These are phyloP conservation scores for Deladenus siricidicola DNA, from an alignment of 2,888 invertebrate species.

Conservation along the genomic window DNA sequence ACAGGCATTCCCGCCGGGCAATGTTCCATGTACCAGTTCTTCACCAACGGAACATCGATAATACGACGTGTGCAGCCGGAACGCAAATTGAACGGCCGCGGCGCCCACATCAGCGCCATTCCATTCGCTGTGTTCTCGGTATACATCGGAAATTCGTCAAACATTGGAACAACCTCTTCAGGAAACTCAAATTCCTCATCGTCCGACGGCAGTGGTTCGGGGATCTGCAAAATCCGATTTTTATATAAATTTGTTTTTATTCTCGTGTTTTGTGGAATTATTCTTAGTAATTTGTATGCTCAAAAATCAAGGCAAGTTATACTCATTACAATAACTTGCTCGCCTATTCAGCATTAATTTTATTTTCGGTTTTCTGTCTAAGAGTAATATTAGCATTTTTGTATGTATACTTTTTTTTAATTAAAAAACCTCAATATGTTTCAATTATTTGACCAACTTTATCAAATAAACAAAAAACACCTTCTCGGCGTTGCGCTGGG, in stretches of 20 bases:
- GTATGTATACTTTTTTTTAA: no score
- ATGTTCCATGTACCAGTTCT: slow-evolving; percentile 70
- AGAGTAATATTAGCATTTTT: no score
- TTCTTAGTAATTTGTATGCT: no score
- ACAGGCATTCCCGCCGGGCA: slow-evolving; percentile 67
- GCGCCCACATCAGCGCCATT: slow-evolving; percentile 64
- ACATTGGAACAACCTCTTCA: slow-evolving; percentile 79
- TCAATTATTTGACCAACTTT: not conserved
- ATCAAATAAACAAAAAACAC: slow-evolving; percentile 20
- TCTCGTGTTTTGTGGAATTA: no score
- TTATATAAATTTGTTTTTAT: no score
- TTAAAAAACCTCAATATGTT: not conserved
- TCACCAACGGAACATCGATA: slow-evolving; percentile 91
- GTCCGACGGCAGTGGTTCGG: slow-evolving; percentile 80
- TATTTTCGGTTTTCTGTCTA: no score
- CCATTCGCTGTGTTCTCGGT: slow-evolving; percentile 97
- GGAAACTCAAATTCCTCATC: slow-evolving; percentile 80
- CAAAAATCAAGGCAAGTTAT: no score
- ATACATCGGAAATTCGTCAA: slow-evolving; percentile 71
- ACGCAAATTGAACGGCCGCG: slow-evolving; percentile 90
- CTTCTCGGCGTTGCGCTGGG: slow-evolving; percentile 71
- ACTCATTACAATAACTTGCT: no score
- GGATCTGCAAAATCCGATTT: slow-evolving; percentile 36
- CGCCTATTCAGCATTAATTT: no score
- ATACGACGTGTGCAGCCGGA: slow-evolving; percentile 81